Conservation (phyloP, 2,888 invertebrate species). For the Monoplex corrugatus region DNA sequence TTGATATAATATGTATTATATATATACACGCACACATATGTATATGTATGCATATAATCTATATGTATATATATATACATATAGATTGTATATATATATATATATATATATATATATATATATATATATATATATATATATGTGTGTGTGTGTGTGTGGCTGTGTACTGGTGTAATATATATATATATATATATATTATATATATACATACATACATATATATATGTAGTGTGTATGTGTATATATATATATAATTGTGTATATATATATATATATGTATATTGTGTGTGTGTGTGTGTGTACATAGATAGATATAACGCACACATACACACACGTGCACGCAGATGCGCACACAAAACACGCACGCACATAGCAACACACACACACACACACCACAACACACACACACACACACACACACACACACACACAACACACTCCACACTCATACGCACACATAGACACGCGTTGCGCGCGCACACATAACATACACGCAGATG, state of each 20-base stretch:
- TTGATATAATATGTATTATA: no score
- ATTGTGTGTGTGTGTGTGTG: no score
- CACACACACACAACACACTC: no score
- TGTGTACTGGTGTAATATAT: neutral
- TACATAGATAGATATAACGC: no score
- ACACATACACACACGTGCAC: neutral
- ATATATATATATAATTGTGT: neutral
- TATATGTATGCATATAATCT: no score
- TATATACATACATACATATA: neutral
- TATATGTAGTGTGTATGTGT: neutral
- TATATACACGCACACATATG: no score
- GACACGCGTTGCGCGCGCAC: neutral
- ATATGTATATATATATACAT: no score
- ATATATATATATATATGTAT: neutral
- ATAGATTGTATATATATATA: no score
- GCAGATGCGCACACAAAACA: neutral
- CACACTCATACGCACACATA: neutral
- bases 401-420: slow-evolving; percentile 1
- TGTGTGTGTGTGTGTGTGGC: neutral
- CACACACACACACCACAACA: neutral
- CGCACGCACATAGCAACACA: neutral
- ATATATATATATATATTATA: neutral
- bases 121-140: no score
- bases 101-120: no score
- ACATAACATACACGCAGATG: neutral